Percentiles rank a stretch among this genome's conserved stretches.
Conservation (phyloP, 2,888 invertebrate genomes). For the Trichogramma evanescens region DNA sequence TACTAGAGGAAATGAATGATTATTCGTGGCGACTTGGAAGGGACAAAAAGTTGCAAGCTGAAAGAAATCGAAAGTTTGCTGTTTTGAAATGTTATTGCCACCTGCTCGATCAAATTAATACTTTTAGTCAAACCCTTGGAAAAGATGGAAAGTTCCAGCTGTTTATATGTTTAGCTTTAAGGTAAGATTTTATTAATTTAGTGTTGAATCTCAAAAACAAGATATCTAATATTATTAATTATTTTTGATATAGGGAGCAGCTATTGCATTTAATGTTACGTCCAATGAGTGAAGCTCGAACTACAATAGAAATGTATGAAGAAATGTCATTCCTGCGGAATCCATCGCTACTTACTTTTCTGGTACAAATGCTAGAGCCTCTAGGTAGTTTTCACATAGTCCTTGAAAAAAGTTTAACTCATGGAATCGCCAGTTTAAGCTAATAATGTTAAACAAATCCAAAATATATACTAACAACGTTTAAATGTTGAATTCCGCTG, state of each 20-base stretch:
- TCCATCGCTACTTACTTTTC: slow-evolving; percentile 75
- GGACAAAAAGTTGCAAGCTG: slow-evolving; percentile 33
- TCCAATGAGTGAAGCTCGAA: slow-evolving; percentile 84
- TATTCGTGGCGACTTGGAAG: slow-evolving; percentile 41
- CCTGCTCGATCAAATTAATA: slow-evolving; percentile 80
- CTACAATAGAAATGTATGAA: slow-evolving; percentile 91
- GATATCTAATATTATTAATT: background rate
- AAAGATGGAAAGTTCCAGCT: slow-evolving; percentile 98
- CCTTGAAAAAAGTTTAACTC: slow-evolving; percentile 77
- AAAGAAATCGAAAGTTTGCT: slow-evolving; percentile 45
- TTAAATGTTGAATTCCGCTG: slow-evolving; percentile 5
- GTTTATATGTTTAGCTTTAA: slow-evolving; percentile 86
- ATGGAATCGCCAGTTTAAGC: slow-evolving; percentile 53
- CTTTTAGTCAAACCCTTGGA: slow-evolving; percentile 78
- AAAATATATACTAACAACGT: slow-evolving; percentile 8
- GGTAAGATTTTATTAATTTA: slow-evolving; percentile 52
- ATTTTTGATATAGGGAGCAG: slow-evolving; percentile 61
- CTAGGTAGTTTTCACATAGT: slow-evolving; percentile 84
- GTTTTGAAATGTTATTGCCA: slow-evolving; percentile 85
- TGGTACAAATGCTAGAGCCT: slow-evolving; percentile 83
- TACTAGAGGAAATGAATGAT: slow-evolving; percentile 56
- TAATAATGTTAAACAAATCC: slow-evolving; percentile 23
- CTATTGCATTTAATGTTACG: slow-evolving; percentile 83
- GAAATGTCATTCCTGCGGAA: slow-evolving; percentile 91
- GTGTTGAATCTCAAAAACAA: background rate